A percentile compares a stretch with the other conserved stretches of the same genome.
phyloP scores from a whole-genome alignment of 2,888 invertebrate species.

The Keiferia lycopersicella region DNA sequence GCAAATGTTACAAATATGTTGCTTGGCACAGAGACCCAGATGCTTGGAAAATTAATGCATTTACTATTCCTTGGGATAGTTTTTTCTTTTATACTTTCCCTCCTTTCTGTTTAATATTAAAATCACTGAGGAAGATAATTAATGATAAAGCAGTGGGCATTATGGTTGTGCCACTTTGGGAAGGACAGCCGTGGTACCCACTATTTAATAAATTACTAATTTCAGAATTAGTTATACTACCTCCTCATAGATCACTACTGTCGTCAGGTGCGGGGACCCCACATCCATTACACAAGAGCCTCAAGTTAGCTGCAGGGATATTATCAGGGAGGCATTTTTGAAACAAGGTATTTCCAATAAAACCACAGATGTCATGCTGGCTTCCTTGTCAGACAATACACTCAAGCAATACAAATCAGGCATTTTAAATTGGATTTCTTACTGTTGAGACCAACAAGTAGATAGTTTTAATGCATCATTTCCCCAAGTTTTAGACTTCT shows the following conservation, averaged over 20 bases:
- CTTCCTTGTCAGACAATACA: no score
- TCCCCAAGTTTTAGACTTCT: no score
- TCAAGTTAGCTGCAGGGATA: neutral
- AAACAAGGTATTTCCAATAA: neutral
- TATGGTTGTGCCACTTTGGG: conserved; percentile 2
- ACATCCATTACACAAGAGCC: conserved; percentile 9
- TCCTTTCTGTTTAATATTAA: conserved; percentile 24
- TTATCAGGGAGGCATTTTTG: neutral
- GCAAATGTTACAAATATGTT: conserved; percentile 19
- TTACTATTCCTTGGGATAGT: conserved; percentile 32
- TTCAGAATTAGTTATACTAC: neutral
- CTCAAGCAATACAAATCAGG: no score
- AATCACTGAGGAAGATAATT: neutral
- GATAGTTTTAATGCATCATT: no score
- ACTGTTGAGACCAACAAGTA: no score
- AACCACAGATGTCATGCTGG: no score
- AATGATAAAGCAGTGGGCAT: conserved; percentile 3
- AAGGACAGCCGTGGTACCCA: neutral
- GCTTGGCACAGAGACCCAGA: conserved; percentile 24
- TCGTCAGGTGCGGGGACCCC: neutral
- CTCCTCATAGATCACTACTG: neutral
- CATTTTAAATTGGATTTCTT: no score
- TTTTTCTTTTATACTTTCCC: conserved; percentile 32
- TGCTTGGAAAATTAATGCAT: conserved; percentile 19
- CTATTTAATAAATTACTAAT: neutral